Conservation (phyloP, 2,888 invertebrate genomes). For the Lasioglossum malachurum region DNA sequence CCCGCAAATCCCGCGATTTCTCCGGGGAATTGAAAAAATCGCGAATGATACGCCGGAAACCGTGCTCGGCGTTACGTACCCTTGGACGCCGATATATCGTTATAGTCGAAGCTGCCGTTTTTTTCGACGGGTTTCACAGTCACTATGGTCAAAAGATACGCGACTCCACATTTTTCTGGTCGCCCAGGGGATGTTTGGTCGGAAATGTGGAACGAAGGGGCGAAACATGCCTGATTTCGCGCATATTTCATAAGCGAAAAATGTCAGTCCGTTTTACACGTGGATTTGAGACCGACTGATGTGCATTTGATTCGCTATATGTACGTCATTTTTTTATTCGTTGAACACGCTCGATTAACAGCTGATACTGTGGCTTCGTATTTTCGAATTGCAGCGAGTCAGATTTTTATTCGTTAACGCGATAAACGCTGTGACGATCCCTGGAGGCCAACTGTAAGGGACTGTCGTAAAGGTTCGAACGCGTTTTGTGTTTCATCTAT, state of each 20-base stretch:
- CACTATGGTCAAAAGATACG: neutral
- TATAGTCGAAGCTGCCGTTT: constrained; percentile 30
- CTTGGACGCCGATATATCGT: constrained; percentile 72
- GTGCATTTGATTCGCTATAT: neutral
- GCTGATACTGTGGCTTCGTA: neutral
- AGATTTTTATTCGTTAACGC: neutral
- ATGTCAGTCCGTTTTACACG: neutral
- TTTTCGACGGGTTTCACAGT: constrained; percentile 6
- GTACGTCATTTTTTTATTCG: neutral
- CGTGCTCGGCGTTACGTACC: constrained; percentile 36
- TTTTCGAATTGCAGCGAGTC: neutral
- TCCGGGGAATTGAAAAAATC: constrained; percentile 81
- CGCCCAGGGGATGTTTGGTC: constrained; percentile 34
- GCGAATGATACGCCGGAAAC: constrained; percentile 80
- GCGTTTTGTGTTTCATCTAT: no score
- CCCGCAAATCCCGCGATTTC: constrained; percentile 83
- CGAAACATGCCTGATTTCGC: constrained; percentile 51
- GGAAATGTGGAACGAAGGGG: constrained; percentile 29
- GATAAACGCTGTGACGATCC: neutral
- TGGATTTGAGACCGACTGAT: neutral
- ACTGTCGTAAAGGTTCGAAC: no score
- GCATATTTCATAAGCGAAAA: constrained; percentile 37
- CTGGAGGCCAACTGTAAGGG: neutral
- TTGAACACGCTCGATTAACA: neutral
- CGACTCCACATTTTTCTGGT: neutral